Evolutionary conservation across 2,888 invertebrate genomes (phyloP).

Genomic region (Acanthosoma haemorrhoidale): DNA sequence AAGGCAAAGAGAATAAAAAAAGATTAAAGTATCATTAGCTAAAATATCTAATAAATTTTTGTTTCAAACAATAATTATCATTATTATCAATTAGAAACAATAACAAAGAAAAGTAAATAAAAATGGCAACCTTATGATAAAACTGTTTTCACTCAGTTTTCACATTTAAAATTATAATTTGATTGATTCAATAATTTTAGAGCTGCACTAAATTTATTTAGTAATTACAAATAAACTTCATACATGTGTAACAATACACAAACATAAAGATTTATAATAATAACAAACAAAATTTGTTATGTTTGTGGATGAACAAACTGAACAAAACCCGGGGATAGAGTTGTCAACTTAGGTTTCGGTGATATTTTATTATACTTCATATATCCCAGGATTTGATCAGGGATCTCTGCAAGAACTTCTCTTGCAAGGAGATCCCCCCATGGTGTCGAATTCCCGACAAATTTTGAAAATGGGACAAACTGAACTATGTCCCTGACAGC

Average conservation of each 20-base stretch:
- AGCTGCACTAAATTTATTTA: too few relatives aligned
- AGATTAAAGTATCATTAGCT: too few relatives aligned
- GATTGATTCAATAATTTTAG: neutral
- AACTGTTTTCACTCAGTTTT: too few relatives aligned
- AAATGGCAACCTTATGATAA: too few relatives aligned
- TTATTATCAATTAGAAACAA: too few relatives aligned
- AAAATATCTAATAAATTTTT: too few relatives aligned
- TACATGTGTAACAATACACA: too few relatives aligned
- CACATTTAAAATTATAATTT: too few relatives aligned
- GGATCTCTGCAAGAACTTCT: conserved; percentile 56
- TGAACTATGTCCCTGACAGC: conserved; percentile 58
- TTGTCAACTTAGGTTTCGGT: conserved; percentile 46
- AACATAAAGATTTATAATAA: neutral
- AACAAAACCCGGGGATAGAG: conserved; percentile 41
- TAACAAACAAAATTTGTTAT: neutral
- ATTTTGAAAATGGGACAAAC: conserved; percentile 53
- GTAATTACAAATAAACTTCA: too few relatives aligned
- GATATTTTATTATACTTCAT: conserved; percentile 50
- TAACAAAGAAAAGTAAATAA: too few relatives aligned
- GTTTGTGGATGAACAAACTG: neutral
- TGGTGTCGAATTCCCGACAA: conserved; percentile 44
- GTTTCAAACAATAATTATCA: too few relatives aligned
- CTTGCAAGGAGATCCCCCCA: conserved; percentile 49
- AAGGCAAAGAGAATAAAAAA: too few relatives aligned
- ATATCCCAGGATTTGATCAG: conserved; percentile 49